Percentiles rank a stretch among this genome's conserved stretches.
phyloP scores from a whole-genome alignment of 2,888 invertebrate species.

The Piscicola geometra region DNA sequence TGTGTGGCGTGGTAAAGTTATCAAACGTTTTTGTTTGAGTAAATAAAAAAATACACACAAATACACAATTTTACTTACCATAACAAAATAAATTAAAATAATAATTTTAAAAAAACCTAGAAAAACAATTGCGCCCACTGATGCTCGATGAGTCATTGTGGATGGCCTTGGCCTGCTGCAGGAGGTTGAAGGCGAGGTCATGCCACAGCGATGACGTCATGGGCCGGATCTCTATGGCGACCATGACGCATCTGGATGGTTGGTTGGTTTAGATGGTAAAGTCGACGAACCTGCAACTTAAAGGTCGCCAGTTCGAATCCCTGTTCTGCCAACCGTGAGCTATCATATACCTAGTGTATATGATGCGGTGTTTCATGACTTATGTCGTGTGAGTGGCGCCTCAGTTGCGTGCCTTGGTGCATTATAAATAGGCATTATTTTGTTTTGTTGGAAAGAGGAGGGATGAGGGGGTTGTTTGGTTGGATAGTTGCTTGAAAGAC shows the following conservation, averaged over 20 bases:
- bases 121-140: neutral
- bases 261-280: neutral
- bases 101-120: neutral
- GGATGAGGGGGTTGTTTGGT: no score
- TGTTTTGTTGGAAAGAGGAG: no score
- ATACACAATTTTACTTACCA: no score
- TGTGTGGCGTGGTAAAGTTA: no score
- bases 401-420: no score
- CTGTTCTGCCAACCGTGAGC: no score
- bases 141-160: neutral
- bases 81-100: neutral
- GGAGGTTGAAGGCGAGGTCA: neutral
- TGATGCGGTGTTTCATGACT: no score
- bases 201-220: neutral
- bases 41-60: no score
- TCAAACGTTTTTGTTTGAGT: neutral
- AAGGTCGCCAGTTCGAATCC: neutral
- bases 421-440: no score
- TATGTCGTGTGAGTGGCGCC: no score
- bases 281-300: neutral
- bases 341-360: no score
- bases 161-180: neutral
- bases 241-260: neutral
- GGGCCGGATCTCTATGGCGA: neutral
- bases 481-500: no score